These are phyloP conservation scores for Heterohyrax brucei DNA, from an alignment of 2,797 vertebrate genomes.

Conservation along the genomic window DNA sequence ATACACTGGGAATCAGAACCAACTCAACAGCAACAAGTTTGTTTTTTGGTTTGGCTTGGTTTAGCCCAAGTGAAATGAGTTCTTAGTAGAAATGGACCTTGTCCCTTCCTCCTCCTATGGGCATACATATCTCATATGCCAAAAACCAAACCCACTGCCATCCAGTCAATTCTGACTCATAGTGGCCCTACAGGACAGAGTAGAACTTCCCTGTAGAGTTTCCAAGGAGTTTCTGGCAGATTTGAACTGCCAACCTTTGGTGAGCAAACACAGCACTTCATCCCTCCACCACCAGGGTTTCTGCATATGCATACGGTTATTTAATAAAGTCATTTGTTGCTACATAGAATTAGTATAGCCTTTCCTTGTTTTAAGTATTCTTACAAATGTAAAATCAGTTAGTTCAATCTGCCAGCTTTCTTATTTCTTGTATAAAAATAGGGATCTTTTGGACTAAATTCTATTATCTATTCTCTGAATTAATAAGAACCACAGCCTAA, in stretches of 20 bases:
- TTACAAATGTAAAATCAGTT: conserved; percentile 1
- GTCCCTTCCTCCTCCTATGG: too few relatives aligned
- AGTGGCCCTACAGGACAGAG: too few relatives aligned
- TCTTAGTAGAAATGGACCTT: neutral
- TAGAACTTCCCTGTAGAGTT: too few relatives aligned
- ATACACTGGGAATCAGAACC: too few relatives aligned
- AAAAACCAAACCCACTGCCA: too few relatives aligned
- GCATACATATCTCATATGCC: neutral
- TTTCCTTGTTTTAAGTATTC: neutral
- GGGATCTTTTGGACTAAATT: neutral
- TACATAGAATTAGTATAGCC: neutral
- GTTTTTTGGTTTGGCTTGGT: too few relatives aligned
- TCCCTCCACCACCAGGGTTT: too few relatives aligned
- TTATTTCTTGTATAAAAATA: neutral
- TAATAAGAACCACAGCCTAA: conserved; percentile 7
- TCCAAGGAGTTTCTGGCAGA: too few relatives aligned
- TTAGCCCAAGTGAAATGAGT: neutral
- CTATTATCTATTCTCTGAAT: neutral
- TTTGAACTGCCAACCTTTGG: too few relatives aligned
- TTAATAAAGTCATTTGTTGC: neutral
- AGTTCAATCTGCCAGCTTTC: neutral
- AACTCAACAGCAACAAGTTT: too few relatives aligned
- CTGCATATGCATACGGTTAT: neutral
- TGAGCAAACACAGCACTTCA: too few relatives aligned
- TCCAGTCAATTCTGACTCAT: too few relatives aligned